These are phyloP conservation scores for Aphidius colemani DNA, from an alignment of 2,888 invertebrate species.

Conservation along the genomic window DNA sequence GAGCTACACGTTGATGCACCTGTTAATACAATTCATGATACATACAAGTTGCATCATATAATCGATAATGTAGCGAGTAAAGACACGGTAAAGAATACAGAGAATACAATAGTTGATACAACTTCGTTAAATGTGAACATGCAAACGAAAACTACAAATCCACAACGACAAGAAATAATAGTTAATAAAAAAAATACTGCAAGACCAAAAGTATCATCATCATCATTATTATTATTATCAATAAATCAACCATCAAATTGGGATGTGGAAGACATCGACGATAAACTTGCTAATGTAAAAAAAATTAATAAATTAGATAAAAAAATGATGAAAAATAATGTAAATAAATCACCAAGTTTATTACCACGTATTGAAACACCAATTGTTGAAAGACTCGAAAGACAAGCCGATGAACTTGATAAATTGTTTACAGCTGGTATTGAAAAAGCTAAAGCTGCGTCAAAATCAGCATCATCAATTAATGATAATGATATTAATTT, in stretches of 20 bases:
- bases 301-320: slow-evolving; percentile 19
- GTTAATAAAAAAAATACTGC: neutral
- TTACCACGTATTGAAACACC: slow-evolving; percentile 13
- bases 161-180: neutral
- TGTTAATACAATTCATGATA: slow-evolving; percentile 23
- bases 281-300: slow-evolving; percentile 43
- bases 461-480: slow-evolving; percentile 25
- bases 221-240: slow-evolving; percentile 6
- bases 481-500: slow-evolving; percentile 34
- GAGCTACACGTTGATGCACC: slow-evolving; percentile 22
- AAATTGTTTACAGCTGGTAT: slow-evolving; percentile 50
- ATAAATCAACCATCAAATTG: slow-evolving; percentile 6
- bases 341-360: neutral
- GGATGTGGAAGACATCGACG: slow-evolving; percentile 41
- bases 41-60: slow-evolving; percentile 20
- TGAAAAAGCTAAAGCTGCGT: slow-evolving; percentile 41
- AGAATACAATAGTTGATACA: neutral
- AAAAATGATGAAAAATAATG: no score
- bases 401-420: slow-evolving; percentile 41
- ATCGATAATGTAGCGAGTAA: slow-evolving; percentile 30
- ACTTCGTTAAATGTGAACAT: slow-evolving; percentile 7
- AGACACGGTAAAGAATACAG: slow-evolving; percentile 18
- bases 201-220: neutral
- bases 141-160: neutral
- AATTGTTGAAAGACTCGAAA: slow-evolving; percentile 29